A percentile compares a stretch with the other conserved stretches of the same genome.
phyloP scores from a whole-genome alignment of 2,888 invertebrate genomes.

The Megastigmus dorsalis region DNA sequence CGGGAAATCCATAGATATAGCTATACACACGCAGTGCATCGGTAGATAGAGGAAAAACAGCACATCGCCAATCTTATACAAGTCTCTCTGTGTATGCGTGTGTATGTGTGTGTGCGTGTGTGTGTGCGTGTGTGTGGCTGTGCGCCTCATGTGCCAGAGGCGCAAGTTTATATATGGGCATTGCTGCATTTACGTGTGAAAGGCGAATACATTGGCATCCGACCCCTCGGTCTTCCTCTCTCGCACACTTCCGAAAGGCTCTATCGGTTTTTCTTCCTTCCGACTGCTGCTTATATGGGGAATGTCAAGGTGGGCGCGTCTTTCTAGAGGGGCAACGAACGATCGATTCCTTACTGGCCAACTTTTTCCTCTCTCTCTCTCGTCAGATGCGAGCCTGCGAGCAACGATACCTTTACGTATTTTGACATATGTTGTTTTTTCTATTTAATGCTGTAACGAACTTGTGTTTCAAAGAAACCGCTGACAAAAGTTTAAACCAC shows the following conservation, averaged over 20 bases:
- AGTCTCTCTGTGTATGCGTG: no score
- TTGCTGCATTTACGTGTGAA: constrained; percentile 6
- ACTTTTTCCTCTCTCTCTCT: no score
- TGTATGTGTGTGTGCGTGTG: no score
- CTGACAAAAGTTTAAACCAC: no score
- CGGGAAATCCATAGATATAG: constrained; percentile 28
- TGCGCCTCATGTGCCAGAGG: no score
- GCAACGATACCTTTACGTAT: constrained; percentile 4
- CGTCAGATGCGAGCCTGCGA: no score
- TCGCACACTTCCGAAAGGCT: constrained; percentile 9
- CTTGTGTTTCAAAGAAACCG: no score
- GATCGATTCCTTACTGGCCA: constrained; percentile 32
- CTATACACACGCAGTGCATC: neutral
- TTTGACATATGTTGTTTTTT: neutral
- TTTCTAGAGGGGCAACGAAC: constrained; percentile 18
- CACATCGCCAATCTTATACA: neutral
- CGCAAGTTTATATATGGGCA: no score
- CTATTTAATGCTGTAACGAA: neutral
- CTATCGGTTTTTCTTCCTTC: constrained; percentile 35
- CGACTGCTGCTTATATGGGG: neutral
- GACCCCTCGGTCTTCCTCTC: constrained; percentile 18
- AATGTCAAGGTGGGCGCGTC: constrained; percentile 46
- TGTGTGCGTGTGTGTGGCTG: no score
- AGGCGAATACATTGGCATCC: constrained; percentile 1
- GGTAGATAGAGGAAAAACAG: constrained; percentile 19